A percentile compares a stretch with the other conserved stretches of the same genome.
Conservation (phyloP, 2,113 vertebrate genomes). For the Charadrius vociferus region DNA sequence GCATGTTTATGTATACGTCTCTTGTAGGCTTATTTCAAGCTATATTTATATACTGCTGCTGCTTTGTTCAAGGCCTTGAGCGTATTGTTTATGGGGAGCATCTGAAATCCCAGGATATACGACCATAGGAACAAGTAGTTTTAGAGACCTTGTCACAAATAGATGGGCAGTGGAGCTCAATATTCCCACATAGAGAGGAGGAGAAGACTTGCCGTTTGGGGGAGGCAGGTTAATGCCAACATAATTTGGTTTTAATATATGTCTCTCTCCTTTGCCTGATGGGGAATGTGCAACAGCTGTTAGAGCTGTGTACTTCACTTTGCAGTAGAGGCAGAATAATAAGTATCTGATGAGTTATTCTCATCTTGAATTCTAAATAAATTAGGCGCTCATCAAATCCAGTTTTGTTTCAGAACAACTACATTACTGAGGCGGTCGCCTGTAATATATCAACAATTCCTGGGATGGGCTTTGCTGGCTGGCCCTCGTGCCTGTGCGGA, state of each 20-base stretch:
- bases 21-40: neutral
- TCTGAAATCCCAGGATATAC: neutral
- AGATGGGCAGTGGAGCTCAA: neutral
- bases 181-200: neutral
- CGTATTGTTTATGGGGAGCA: neutral
- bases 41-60: constrained; percentile 2
- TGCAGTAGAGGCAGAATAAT: neutral
- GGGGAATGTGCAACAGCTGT: neutral
- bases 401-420: neutral
- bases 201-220: neutral
- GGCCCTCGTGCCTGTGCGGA: neutral
- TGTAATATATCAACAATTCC: neutral
- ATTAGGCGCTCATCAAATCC: neutral
- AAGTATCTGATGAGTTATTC: neutral
- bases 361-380: constrained; percentile 6
- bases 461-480: neutral
- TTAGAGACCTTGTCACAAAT: neutral
- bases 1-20: neutral
- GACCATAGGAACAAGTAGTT: neutral
- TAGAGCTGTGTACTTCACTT: neutral
- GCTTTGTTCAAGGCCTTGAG: neutral
- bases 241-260: neutral
- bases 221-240: neutral
- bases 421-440: neutral
- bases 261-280: neutral